These are phyloP conservation scores for Enoplolaimus lenunculus DNA, from an alignment of 2,888 invertebrate genomes.

Conservation along the genomic window DNA sequence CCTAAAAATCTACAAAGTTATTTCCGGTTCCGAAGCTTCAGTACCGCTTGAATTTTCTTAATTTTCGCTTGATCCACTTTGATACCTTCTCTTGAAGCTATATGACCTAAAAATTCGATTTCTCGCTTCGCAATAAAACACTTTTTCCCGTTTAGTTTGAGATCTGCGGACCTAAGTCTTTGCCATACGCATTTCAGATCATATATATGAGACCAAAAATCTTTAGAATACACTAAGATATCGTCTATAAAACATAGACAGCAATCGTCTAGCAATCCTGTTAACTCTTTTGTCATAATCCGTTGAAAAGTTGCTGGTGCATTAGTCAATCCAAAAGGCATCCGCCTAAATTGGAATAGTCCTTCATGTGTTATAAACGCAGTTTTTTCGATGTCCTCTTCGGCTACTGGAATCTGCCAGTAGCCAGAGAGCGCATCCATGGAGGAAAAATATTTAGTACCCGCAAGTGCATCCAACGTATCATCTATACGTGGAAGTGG, in stretches of 20 bases:
- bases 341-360: too few species aligned
- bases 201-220: neutral
- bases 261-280: neutral
- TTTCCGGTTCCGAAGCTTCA: neutral
- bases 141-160: neutral
- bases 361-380: too few species aligned
- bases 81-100: neutral
- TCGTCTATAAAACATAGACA: conserved; percentile 4
- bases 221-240: neutral
- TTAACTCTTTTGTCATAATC: neutral
- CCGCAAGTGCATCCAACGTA: too few species aligned
- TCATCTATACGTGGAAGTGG: too few species aligned
- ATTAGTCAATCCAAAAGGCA: too few species aligned
- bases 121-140: neutral
- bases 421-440: too few species aligned
- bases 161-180: neutral
- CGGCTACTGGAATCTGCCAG: too few species aligned
- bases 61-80: too few species aligned
- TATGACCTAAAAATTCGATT: too few species aligned
- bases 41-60: neutral
- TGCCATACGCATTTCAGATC: neutral
- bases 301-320: conserved; percentile 9
- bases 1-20: neutral
- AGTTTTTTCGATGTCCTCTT: too few species aligned
- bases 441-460: too few species aligned